These are phyloP conservation scores for Sitophilus oryzae DNA, from an alignment of 1,140 invertebrate genomes.

Conservation along the genomic window DNA sequence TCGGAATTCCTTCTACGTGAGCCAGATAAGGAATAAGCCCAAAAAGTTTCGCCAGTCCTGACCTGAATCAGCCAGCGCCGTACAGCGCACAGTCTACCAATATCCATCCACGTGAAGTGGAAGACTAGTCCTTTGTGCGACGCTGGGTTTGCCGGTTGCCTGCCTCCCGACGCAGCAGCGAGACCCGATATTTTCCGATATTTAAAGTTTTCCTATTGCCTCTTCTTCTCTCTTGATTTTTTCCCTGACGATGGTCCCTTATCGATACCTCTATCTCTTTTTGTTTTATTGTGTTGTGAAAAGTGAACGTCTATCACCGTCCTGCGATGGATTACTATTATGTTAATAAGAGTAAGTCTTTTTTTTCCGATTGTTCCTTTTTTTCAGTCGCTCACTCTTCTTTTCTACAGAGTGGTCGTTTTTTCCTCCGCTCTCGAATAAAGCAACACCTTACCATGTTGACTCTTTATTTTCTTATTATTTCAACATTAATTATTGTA, in stretches of 20 bases:
- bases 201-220: slow-evolving; percentile 11
- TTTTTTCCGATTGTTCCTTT: slow-evolving; percentile 16
- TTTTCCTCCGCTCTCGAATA: too few species aligned
- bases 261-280: slow-evolving; percentile 10
- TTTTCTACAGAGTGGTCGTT: too few species aligned
- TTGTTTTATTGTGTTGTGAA: slow-evolving; percentile 23
- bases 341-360: slow-evolving; percentile 29
- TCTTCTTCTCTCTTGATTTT: slow-evolving; percentile 17
- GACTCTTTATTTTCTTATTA: too few species aligned
- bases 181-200: slow-evolving; percentile 11
- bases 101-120: slow-evolving; percentile 16
- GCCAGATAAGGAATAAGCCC: background rate
- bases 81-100: slow-evolving; percentile 10
- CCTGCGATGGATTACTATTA: slow-evolving; percentile 25
- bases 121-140: slow-evolving; percentile 12
- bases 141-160: slow-evolving; percentile 6
- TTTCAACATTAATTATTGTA: too few species aligned
- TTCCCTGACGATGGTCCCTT: slow-evolving; percentile 15
- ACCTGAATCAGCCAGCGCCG: slow-evolving; percentile 18
- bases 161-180: background rate
- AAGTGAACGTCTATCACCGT: slow-evolving; percentile 22
- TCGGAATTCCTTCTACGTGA: background rate
- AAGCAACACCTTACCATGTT: too few species aligned
- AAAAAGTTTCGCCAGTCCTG: slow-evolving; percentile 13
- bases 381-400: slow-evolving; percentile 11